Evolutionary conservation across 2,113 vertebrate species (phyloP).

Genomic region (Gulo gulo): DNA sequence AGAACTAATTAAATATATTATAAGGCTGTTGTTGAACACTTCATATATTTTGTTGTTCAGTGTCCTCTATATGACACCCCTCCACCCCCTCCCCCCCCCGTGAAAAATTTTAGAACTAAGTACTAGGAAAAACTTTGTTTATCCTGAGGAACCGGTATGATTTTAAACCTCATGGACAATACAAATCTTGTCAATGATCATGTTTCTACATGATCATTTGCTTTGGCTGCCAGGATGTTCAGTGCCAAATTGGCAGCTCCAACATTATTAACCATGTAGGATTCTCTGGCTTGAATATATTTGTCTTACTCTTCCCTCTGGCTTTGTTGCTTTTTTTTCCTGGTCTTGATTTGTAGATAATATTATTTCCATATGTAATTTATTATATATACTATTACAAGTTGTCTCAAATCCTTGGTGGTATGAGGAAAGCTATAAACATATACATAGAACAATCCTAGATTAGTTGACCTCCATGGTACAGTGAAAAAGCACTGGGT

Average conservation of each 20-base stretch:
- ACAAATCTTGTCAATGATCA: slow-evolving; percentile 49
- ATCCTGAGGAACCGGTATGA: neutral
- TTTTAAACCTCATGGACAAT: slow-evolving; percentile 60
- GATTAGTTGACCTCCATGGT: slow-evolving; percentile 26
- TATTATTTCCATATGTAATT: slow-evolving; percentile 3
- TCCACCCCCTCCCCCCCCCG: neutral
- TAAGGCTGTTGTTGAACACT: slow-evolving; percentile 20
- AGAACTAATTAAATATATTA: slow-evolving; percentile 42
- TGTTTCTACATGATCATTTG: slow-evolving; percentile 42
- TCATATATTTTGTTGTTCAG: slow-evolving; percentile 3
- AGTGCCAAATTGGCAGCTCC: slow-evolving; percentile 33
- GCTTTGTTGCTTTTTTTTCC: neutral
- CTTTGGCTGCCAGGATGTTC: slow-evolving; percentile 39
- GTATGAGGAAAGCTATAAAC: neutral
- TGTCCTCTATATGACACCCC: slow-evolving; percentile 41
- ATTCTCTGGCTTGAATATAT: slow-evolving; percentile 10
- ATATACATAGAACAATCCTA: slow-evolving; percentile 3
- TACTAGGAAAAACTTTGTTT: slow-evolving; percentile 56
- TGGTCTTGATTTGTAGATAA: slow-evolving; percentile 45
- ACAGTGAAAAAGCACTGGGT: neutral
- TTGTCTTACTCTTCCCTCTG: neutral
- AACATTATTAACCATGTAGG: slow-evolving; percentile 43
- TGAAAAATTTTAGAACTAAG: slow-evolving; percentile 46
- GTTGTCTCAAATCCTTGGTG: neutral
- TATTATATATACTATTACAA: neutral